These are phyloP conservation scores for Paralvinella palmiformis DNA, from an alignment of 1,140 invertebrate species.

Conservation along the genomic window DNA sequence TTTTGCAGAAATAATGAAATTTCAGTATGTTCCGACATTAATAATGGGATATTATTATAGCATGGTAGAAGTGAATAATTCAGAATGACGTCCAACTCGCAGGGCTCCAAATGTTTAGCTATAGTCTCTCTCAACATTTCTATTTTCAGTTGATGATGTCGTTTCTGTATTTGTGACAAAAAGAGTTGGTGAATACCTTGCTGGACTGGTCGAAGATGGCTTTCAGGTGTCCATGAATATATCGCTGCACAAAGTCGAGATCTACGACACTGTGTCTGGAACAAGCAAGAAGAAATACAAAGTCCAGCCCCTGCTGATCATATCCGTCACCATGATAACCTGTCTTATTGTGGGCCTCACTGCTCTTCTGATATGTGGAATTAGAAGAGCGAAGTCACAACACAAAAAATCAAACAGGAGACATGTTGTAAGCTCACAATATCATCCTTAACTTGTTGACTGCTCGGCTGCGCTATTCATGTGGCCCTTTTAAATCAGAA, in stretches of 20 bases:
- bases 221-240: slow-evolving; percentile 63
- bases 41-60: too few relatives aligned
- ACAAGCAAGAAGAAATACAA: neutral
- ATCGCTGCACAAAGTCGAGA: slow-evolving; percentile 45
- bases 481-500: too few relatives aligned
- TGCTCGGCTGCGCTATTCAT: too few relatives aligned
- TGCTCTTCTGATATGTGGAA: neutral
- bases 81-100: too few relatives aligned
- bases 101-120: too few relatives aligned
- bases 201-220: slow-evolving; percentile 60
- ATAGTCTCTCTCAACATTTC: too few relatives aligned
- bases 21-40: too few relatives aligned
- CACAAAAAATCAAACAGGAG: too few relatives aligned
- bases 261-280: neutral
- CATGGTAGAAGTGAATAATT: too few relatives aligned
- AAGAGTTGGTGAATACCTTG: slow-evolving; percentile 67
- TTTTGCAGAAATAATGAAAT: too few relatives aligned
- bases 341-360: neutral
- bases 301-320: neutral
- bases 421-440: too few relatives aligned
- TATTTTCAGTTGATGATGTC: slow-evolving; percentile 57
- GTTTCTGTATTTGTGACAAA: slow-evolving; percentile 71
- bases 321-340: neutral
- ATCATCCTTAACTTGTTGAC: too few relatives aligned
- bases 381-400: neutral